Base-by-base conservation (phyloP, 2,888 invertebrate genomes). In the Ophonus ardosiacus region DNA sequence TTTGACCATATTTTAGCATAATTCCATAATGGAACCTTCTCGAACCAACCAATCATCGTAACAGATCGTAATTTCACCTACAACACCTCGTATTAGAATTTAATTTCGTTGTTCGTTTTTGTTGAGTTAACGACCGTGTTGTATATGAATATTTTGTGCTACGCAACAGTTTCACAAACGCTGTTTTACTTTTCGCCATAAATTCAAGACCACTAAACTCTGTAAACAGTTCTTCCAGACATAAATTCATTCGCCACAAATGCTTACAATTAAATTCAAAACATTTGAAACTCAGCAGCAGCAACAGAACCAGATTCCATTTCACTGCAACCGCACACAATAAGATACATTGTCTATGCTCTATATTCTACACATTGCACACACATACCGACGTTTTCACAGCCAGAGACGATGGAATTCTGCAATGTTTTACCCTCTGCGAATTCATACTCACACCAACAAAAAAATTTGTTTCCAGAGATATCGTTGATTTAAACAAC, bases 231-330 rank as follows among this genome's bases (percentile, higher is more conserved):
- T 74, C 71, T 74, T 74, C 71, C 71, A 74, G 71, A 74, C 71
- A 74, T 74, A 74, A 74, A 74, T 74, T 74, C 71, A 74, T 74
- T 74, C 71, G 43, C 71, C 71, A 43, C 71, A 74, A 74, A 74
- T 74, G 71, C 71, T 74, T 40, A 74, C 71, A 74, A 74, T 74
- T 74, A 74, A 74, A 74, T 74, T 43, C 71, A 74, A 74, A 74
- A 74, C 71, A 74, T 74, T 40, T 68, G 43, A 43, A 74, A 43
- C 71, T 74, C 71, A 74, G 7, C 43, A 38, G 68, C 68, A 68
- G 38, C 68, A 68, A 68, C 68, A 68, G 68, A 68, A 68, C 68
- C 68, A 68, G 68, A 68, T 68, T 68, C 68, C 68, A 68, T 68
- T 68, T 68, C 68, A 68, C 68, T 68, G 68, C 68, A 68, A 68